Percentiles rank a stretch among this genome's conserved stretches.
phyloP scores from a whole-genome alignment of 2,888 invertebrate genomes.

The Eupithecia centaureata region DNA sequence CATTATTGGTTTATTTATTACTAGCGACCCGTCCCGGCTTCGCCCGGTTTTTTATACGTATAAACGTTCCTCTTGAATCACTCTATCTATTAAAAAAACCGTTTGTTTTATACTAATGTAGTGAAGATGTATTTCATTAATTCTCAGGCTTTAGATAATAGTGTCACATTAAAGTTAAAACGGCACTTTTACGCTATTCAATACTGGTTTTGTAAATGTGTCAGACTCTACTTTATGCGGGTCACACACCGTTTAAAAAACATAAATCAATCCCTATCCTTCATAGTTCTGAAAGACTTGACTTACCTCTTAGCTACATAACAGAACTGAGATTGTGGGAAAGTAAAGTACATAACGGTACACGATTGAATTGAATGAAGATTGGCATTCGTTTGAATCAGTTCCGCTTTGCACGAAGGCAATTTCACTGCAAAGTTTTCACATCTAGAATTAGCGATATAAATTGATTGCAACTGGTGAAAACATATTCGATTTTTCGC shows the following conservation, averaged over 20 bases:
- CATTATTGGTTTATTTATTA: too few relatives aligned
- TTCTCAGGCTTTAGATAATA: too few relatives aligned
- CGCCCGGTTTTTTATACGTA: too few relatives aligned
- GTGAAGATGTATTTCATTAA: too few relatives aligned
- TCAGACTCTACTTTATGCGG: not conserved
- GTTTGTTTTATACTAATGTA: too few relatives aligned
- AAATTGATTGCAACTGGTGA: conserved; percentile 20
- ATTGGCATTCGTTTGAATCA: conserved; percentile 44
- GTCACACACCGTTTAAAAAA: not conserved
- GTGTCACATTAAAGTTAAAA: not conserved
- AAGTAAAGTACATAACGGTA: conserved; percentile 14
- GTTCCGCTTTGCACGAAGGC: conserved; percentile 60
- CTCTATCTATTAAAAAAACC: too few relatives aligned
- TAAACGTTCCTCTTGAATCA: too few relatives aligned
- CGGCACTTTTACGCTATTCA: not conserved
- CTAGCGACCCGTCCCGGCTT: too few relatives aligned
- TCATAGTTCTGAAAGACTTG: conserved; percentile 9
- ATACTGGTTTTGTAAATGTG: not conserved
- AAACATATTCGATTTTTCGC: not conserved
- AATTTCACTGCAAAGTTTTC: conserved; percentile 40
- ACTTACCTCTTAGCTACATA: not conserved
- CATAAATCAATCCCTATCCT: conserved; percentile 12
- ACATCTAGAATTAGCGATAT: conserved; percentile 20
- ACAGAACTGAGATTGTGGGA: not conserved
- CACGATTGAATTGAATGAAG: conserved; percentile 31